Base-by-base conservation (phyloP, 92 coral and sea anemone species). In the Scolanthus callimorphus region DNA sequence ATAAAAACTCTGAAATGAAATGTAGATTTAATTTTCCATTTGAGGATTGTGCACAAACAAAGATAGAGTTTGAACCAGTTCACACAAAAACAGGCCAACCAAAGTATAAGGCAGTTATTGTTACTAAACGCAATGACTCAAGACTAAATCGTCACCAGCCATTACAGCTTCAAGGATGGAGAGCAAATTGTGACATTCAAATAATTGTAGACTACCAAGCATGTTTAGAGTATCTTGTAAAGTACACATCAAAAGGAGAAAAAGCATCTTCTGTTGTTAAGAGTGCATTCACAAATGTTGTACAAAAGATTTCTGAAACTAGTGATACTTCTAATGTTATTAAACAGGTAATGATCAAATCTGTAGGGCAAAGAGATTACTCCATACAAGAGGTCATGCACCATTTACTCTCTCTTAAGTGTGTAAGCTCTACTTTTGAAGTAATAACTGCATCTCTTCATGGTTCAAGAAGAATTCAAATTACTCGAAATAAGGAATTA, bases 131-230 rank as follows among this genome's bases (percentile, higher is more conserved):
- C 61, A 83, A 83, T 57, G 79, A 76, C 57, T 47, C 86, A 0
- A 51, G 85, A 31, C 23, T 77, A 27, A 80, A 80, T 39, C 74
- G 70, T 60, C 87, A 80, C 62, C 77, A 74, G 24, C 81, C 57
- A 62, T 83, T 85, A 25, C 91, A 79, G 49, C 60, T 78, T 34
- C 85, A 83, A 52, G 72, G 81, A 50, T 84, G 90, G 90, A 65
- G 85, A 50, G 90, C 85, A 17, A 80, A 80, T 53, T 71, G 80
- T 63, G 80, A 71, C 39, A 71, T 71, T 17, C 75, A 79, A 59
- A 48, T 70, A 24, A 49, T 71, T 12, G 27, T 78, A 4, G 85
- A 71, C 57, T 51, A 78, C 17, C 64, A 76, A 59, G 78, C 78
- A 20, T 78, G 85, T 70, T 51, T 78, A 0, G 82, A 71, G 48